A percentile compares a stretch with the other conserved stretches of the same genome.
Evolutionary conservation across 2,888 invertebrate genomes (phyloP).

Genomic region (Coenonympha glycerion): DNA sequence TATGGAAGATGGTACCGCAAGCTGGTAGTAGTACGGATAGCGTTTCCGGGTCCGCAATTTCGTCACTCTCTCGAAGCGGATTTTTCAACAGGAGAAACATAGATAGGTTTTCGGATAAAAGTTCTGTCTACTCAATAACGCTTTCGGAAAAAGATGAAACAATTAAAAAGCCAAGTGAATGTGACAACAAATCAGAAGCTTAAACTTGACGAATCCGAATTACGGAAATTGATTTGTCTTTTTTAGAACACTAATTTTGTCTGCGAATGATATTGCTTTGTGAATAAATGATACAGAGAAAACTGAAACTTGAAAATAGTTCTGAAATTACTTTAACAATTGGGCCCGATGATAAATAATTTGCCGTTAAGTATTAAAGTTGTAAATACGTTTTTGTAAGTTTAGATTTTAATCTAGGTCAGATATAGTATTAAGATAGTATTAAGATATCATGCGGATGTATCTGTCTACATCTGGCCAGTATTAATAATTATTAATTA

Average conservation of each 20-base stretch:
- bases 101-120: conserved; percentile 64
- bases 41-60: conserved; percentile 61
- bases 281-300: not conserved
- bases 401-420: not conserved
- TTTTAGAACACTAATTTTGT: not conserved
- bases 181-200: conserved; percentile 72
- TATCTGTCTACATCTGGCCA: conserved; percentile 27
- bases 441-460: conserved; percentile 11
- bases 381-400: not conserved
- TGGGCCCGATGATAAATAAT: too few species aligned
- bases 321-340: too few species aligned
- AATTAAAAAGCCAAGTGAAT: conserved; percentile 51
- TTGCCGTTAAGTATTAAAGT: not conserved
- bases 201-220: conserved; percentile 38
- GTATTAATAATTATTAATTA: conserved; percentile 25
- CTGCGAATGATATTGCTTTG: too few species aligned
- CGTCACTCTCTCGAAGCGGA: conserved; percentile 59
- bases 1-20: conserved; percentile 75
- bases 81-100: conserved; percentile 59
- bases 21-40: conserved; percentile 60
- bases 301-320: not conserved
- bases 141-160: conserved; percentile 64
- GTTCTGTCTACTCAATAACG: conserved; percentile 68
- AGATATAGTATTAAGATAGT: not conserved
- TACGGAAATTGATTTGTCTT: not conserved